Percentiles rank a stretch among this genome's conserved stretches.
Evolutionary conservation across 2,888 invertebrate species (phyloP).

Genomic region (Epinotia nisella): DNA sequence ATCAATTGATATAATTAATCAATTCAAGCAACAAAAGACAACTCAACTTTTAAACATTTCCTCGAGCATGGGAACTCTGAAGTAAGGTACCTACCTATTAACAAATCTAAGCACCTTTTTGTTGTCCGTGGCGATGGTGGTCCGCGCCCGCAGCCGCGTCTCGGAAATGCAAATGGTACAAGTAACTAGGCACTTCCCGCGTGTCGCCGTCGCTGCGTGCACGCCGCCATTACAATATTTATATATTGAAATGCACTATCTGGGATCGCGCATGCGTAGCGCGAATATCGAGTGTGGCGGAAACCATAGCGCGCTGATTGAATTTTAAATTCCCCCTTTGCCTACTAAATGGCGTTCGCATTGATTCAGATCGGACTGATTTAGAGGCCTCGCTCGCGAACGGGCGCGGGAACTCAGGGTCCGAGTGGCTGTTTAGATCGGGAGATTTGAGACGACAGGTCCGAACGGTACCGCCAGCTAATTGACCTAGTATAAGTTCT

Average conservation of each 20-base stretch:
- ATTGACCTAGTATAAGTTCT: constrained; percentile 17
- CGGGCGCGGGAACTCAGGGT: constrained; percentile 1
- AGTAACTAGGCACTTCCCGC: constrained; percentile 40
- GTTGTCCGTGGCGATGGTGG: background rate
- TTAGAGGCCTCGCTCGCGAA: background rate
- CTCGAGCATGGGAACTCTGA: background rate
- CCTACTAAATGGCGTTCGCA: constrained; percentile 35
- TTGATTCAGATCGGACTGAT: constrained; percentile 33
- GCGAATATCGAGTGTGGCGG: constrained; percentile 41
- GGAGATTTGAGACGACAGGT: background rate
- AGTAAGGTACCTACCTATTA: background rate
- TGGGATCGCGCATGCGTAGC: constrained; percentile 43
- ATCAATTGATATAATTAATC: background rate
- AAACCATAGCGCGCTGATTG: constrained; percentile 45
- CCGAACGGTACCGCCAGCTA: constrained; percentile 4
- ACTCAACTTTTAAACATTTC: background rate
- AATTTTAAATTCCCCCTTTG: constrained; percentile 40
- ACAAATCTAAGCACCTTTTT: constrained; percentile 3
- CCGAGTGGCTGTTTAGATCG: background rate
- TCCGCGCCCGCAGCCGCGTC: background rate
- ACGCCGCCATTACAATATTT: constrained; percentile 43
- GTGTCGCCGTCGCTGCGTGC: constrained; percentile 33
- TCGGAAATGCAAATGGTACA: constrained; percentile 40
- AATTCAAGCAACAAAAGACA: background rate
- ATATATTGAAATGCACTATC: constrained; percentile 44